Evolutionary conservation across 2,113 vertebrate genomes (phyloP).

Genomic region (Anseranas semipalmata): DNA sequence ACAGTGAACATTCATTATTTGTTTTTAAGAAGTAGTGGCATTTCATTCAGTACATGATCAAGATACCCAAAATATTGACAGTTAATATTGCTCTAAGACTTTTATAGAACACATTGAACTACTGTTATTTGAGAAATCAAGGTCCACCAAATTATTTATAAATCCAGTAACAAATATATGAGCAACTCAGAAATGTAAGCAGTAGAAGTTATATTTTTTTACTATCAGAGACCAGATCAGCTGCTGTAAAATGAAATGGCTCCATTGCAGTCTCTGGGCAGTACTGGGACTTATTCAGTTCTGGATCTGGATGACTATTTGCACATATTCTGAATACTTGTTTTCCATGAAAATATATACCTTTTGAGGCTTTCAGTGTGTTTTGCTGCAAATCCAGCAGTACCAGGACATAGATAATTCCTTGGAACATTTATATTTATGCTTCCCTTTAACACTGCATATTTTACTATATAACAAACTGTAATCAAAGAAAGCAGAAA

Average conservation of each 20-base stretch:
- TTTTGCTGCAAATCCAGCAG: not conserved
- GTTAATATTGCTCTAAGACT: not conserved
- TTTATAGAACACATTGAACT: not conserved
- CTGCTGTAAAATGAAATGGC: not conserved
- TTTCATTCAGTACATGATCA: not conserved
- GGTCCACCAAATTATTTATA: not conserved
- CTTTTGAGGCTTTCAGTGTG: not conserved
- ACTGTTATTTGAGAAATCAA: not conserved
- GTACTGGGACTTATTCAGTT: not conserved
- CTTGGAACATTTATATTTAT: not conserved
- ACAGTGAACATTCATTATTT: not conserved
- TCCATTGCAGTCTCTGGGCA: not conserved
- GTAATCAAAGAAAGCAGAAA: not conserved
- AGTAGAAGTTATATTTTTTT: not conserved
- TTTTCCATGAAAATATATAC: not conserved
- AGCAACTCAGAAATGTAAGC: not conserved
- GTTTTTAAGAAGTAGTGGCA: not conserved
- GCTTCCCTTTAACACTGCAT: not conserved
- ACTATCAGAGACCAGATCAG: not conserved
- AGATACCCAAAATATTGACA: not conserved
- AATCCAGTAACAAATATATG: not conserved
- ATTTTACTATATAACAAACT: not conserved
- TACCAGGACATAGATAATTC: not conserved
- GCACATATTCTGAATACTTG: not conserved
- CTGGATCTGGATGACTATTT: not conserved